Evolutionary conservation across 1,140 invertebrate species (phyloP).

Genomic region (Neuroterus valhalla): DNA sequence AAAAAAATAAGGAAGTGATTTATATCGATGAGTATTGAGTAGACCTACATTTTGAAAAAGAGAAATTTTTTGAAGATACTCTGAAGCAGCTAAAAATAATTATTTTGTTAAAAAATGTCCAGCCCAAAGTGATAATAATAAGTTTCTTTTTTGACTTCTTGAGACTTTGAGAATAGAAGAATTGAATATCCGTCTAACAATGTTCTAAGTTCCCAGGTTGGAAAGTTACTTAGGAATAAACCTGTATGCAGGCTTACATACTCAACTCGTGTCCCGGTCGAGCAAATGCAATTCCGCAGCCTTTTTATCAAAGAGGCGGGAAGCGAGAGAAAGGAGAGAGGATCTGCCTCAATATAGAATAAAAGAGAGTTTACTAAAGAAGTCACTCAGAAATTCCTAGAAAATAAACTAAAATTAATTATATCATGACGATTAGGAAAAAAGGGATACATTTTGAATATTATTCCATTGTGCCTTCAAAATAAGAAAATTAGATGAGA

Average conservation of each 20-base stretch:
- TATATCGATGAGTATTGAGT: no score
- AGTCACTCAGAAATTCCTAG: slow-evolving; percentile 3
- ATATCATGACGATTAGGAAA: not conserved
- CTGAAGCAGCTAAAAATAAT: no score
- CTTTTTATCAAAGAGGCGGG: slow-evolving; percentile 39
- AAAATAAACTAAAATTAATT: not conserved
- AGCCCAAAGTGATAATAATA: not conserved
- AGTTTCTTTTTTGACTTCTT: not conserved
- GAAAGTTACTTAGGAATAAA: slow-evolving; percentile 26
- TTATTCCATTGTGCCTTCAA: no score
- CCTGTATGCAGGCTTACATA: slow-evolving; percentile 52
- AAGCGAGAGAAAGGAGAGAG: slow-evolving; percentile 16
- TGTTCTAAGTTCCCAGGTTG: slow-evolving; percentile 21
- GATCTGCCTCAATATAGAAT: slow-evolving; percentile 26
- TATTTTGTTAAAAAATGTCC: no score
- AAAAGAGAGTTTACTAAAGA: slow-evolving; percentile 20
- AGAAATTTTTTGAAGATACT: no score
- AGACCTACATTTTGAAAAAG: no score
- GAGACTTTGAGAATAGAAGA: not conserved
- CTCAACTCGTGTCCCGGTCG: slow-evolving; percentile 63
- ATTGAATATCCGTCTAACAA: slow-evolving; percentile 19
- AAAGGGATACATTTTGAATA: no score
- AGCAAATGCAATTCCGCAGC: slow-evolving; percentile 62
- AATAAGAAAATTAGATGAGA: no score
- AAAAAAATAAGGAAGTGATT: no score